Conservation (phyloP, 37 sponge, comb jelly and placozoan genomes). For the Agelas oroides region DNA sequence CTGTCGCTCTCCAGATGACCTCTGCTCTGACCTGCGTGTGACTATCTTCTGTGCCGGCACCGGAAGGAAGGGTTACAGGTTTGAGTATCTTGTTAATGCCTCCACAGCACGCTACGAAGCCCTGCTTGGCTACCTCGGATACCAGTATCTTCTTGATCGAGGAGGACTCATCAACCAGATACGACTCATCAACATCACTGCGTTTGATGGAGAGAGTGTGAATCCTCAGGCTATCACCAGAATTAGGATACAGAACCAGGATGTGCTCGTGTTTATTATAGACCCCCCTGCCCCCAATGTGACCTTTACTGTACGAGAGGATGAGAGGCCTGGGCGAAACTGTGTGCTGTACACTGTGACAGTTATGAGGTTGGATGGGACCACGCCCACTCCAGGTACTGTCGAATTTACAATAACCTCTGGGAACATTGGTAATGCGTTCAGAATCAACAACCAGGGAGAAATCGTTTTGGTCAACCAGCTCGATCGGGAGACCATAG, state of each 20-base stretch:
- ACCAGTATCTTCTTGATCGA: conserved; percentile 36
- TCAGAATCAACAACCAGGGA: conserved; percentile 59
- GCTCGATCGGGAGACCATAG: conserved; percentile 68
- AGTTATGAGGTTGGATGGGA: conserved; percentile 41
- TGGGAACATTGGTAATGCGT: conserved; percentile 56
- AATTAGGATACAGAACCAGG: conserved; percentile 14
- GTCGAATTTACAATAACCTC: conserved; percentile 36
- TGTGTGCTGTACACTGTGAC: conserved; percentile 29
- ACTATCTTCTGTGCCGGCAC: conserved; percentile 43
- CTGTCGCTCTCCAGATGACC: conserved; percentile 50
- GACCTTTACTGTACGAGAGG: conserved; percentile 63
- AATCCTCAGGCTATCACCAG: conserved; percentile 52
- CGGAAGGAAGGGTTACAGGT: conserved; percentile 57
- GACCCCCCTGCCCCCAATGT: conserved; percentile 12
- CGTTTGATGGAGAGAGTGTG: conserved; percentile 45
- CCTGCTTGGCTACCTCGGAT: conserved; percentile 74
- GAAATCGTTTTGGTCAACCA: conserved; percentile 52
- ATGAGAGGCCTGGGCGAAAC: conserved; percentile 58
- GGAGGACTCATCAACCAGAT: conserved; percentile 45
- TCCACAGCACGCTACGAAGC: conserved; percentile 50
- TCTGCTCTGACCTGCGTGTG: conserved; percentile 72
- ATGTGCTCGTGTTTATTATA: conserved; percentile 28
- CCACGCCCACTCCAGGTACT: conserved; percentile 13
- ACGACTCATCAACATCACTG: conserved; percentile 51
- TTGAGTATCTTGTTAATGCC: conserved; percentile 41